Percentiles rank a stretch among this genome's conserved stretches.
Conservation (phyloP, 2,888 invertebrate species). For the Caenorhabditis macrosperma region DNA sequence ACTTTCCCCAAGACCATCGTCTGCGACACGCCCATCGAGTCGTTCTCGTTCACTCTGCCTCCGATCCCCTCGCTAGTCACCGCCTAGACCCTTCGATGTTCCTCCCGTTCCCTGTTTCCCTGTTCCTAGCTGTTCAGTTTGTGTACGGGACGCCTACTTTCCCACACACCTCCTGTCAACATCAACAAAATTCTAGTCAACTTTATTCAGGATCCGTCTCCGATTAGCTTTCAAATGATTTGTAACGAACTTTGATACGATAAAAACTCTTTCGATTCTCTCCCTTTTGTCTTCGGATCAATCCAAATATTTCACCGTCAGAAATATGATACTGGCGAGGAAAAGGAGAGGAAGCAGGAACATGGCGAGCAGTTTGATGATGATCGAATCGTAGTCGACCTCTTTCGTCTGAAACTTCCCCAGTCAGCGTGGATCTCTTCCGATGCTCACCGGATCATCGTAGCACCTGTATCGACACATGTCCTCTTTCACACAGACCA, state of each 20-base stretch:
- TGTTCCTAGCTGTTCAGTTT: neutral
- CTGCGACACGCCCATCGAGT: constrained; percentile 38
- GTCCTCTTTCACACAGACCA: constrained; percentile 43
- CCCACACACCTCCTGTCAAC: no score
- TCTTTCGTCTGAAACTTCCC: constrained; percentile 17
- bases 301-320: constrained; percentile 39
- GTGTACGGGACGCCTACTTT: no score
- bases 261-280: neutral
- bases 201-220: constrained; percentile 6
- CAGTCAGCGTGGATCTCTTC: no score
- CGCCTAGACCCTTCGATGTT: constrained; percentile 6
- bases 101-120: constrained; percentile 7
- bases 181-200: constrained; percentile 31
- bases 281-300: neutral
- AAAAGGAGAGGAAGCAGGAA: constrained; percentile 32
- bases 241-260: no score
- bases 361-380: constrained; percentile 11
- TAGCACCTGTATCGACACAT: constrained; percentile 36
- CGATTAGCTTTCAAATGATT: constrained; percentile 20
- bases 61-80: constrained; percentile 43
- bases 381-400: constrained; percentile 32
- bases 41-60: constrained; percentile 42
- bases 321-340: constrained; percentile 8
- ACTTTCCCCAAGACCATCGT: constrained; percentile 44
- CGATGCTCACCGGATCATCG: constrained; percentile 33